Evolutionary conservation across 2,113 vertebrate species (phyloP).

Genomic region (Scomber japonicus): DNA sequence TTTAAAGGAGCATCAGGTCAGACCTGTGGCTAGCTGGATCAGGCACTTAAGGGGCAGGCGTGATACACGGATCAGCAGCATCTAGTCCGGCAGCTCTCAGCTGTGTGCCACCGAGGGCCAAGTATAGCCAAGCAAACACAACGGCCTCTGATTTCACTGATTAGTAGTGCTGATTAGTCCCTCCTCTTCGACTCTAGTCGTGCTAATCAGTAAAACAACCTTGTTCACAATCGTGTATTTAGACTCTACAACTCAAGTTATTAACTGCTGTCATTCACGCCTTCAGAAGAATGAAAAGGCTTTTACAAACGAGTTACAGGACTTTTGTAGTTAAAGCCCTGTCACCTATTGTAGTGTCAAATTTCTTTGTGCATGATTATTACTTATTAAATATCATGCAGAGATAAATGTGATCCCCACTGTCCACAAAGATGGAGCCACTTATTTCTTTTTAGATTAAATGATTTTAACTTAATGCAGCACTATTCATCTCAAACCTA

Average conservation of each 20-base stretch:
- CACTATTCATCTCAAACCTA: not conserved
- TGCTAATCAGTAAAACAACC: conserved; percentile 69
- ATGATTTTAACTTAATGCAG: conserved; percentile 25
- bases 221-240: conserved; percentile 51
- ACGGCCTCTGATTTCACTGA: conserved; percentile 66
- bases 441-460: conserved; percentile 33
- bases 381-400: conserved; percentile 29
- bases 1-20: conserved; percentile 48
- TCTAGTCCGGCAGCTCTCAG: conserved; percentile 47
- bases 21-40: conserved; percentile 38
- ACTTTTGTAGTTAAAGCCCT: conserved; percentile 24
- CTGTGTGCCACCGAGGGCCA: conserved; percentile 55
- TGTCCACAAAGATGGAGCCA: conserved; percentile 35
- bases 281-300: not conserved
- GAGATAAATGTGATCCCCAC: conserved; percentile 27
- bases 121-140: conserved; percentile 69
- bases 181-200: conserved; percentile 51
- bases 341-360: conserved; percentile 13
- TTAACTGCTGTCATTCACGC: conserved; percentile 52
- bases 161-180: conserved; percentile 70
- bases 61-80: conserved; percentile 49
- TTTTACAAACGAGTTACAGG: conserved; percentile 17
- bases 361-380: conserved; percentile 48
- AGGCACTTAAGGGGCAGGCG: conserved; percentile 47
- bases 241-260: conserved; percentile 41